These are phyloP conservation scores for Dendronephthya gigantea DNA, from an alignment of 64 coral and sea anemone species.

Conservation along the genomic window DNA sequence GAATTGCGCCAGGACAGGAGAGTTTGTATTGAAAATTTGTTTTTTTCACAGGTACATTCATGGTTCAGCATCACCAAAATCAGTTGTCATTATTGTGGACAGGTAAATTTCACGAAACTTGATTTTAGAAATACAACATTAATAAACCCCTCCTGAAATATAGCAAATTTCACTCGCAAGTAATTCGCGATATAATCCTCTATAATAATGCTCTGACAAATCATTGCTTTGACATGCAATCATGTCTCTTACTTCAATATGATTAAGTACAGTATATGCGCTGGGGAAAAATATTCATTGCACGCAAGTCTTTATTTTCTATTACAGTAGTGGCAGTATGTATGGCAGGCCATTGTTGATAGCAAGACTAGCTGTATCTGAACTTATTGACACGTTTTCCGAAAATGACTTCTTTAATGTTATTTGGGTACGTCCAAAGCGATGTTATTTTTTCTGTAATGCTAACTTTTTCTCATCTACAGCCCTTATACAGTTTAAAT, in stretches of 20 bases:
- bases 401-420: constrained; percentile 96
- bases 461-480: neutral
- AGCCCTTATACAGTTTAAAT: too few relatives aligned
- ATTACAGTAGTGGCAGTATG: constrained; percentile 82
- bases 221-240: too few relatives aligned
- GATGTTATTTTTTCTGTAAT: neutral
- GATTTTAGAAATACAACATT: neutral
- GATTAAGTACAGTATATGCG: too few relatives aligned
- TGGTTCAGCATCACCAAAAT: constrained; percentile 84
- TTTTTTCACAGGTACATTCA: constrained; percentile 64
- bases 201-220: too few relatives aligned
- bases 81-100: constrained; percentile 77
- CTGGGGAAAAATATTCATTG: too few relatives aligned
- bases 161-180: too few relatives aligned
- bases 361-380: constrained; percentile 71
- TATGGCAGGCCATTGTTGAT: constrained; percentile 91
- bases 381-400: constrained; percentile 83
- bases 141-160: neutral
- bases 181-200: too few relatives aligned
- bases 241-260: too few relatives aligned
- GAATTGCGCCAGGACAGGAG: too few relatives aligned
- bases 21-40: neutral
- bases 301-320: neutral
- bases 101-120: neutral
- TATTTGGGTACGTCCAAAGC: constrained; percentile 53